Percentiles rank a stretch among this genome's conserved stretches.
Evolutionary conservation across 2,113 vertebrate species (phyloP).

Genomic region (Nycticryphes semicollaris): DNA sequence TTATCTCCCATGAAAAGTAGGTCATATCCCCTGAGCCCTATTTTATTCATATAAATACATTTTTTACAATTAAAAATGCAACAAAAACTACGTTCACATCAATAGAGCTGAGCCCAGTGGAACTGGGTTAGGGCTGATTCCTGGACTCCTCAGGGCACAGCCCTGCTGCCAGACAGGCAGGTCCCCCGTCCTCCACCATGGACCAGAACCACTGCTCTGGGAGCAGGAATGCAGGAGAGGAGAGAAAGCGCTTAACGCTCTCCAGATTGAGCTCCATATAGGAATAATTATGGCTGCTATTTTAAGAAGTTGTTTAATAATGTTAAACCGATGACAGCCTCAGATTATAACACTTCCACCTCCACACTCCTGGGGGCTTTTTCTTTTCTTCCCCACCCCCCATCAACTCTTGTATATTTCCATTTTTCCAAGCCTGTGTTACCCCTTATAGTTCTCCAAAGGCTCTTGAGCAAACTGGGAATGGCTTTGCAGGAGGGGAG

Average conservation of each 20-base stretch:
- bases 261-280: slow-evolving; percentile 23
- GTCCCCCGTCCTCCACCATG: not conserved
- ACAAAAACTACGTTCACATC: not conserved
- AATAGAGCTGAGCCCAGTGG: not conserved
- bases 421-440: not conserved
- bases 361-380: slow-evolving; percentile 32
- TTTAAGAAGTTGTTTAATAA: slow-evolving; percentile 55
- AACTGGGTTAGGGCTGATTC: not conserved
- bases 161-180: not conserved
- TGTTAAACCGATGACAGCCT: slow-evolving; percentile 20
- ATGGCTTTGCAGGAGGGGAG: fast-evolving
- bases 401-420: not conserved
- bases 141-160: not conserved
- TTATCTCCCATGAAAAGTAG: slow-evolving; percentile 44
- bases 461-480: not conserved
- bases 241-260: not conserved
- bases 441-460: not conserved
- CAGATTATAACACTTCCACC: slow-evolving; percentile 57
- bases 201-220: not conserved
- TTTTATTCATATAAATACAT: slow-evolving; percentile 64
- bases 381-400: not conserved
- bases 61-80: slow-evolving; percentile 68
- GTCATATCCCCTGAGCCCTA: slow-evolving; percentile 48
- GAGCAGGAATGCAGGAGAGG: not conserved
- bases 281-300: slow-evolving; percentile 49